Evolutionary conservation across 1,140 invertebrate genomes (phyloP).

Genomic region (Glossosoma conforme): DNA sequence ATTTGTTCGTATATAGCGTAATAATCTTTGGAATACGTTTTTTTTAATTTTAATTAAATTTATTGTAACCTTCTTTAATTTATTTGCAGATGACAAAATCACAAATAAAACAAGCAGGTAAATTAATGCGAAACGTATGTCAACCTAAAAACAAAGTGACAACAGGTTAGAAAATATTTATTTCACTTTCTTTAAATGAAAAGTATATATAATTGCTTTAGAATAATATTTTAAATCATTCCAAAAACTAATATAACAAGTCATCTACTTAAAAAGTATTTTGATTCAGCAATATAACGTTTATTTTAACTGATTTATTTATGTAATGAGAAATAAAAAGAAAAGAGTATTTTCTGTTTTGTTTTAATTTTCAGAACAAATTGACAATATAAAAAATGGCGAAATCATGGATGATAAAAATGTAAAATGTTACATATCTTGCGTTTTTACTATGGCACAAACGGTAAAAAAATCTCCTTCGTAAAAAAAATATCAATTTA

Average conservation of each 20-base stretch:
- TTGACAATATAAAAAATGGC: conserved; percentile 41
- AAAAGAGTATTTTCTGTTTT: neutral
- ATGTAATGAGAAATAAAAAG: too few relatives aligned
- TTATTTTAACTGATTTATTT: too few relatives aligned
- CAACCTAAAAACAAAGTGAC: conserved; percentile 38
- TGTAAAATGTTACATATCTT: conserved; percentile 51
- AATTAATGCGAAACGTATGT: conserved; percentile 38
- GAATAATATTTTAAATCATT: neutral
- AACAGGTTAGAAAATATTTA: conserved; percentile 31
- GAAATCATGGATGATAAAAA: conserved; percentile 46
- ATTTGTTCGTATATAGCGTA: too few relatives aligned
- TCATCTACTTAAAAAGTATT: too few relatives aligned
- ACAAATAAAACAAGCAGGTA: conserved; percentile 37
- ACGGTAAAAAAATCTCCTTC: conserved; percentile 27
- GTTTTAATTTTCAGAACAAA: conserved; percentile 39
- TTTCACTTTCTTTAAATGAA: neutral
- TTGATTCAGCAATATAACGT: too few relatives aligned
- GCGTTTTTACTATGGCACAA: conserved; percentile 34
- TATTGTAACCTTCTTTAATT: neutral
- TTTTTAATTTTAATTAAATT: neutral
- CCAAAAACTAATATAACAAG: too few relatives aligned
- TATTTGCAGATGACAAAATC: conserved; percentile 37
- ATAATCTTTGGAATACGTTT: too few relatives aligned
- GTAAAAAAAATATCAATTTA: neutral
- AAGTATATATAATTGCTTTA: conserved; percentile 1